phyloP scores from a whole-genome alignment of 2,113 vertebrate genomes.

The Scopus umbretta region DNA sequence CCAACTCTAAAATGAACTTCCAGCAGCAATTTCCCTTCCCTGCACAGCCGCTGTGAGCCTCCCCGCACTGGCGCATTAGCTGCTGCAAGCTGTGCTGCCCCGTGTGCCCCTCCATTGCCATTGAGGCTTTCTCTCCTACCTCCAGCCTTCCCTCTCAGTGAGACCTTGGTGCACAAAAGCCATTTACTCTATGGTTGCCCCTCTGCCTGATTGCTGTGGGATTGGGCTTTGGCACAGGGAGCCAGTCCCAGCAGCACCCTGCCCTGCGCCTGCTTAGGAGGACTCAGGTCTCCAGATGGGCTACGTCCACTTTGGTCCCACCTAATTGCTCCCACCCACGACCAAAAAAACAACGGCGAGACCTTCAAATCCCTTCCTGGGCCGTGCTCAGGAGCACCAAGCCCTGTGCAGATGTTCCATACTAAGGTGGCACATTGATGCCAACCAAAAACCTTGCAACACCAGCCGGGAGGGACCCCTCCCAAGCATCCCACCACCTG shows the following conservation, averaged over 20 bases:
- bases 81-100: background rate
- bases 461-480: background rate
- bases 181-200: background rate
- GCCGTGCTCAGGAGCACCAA: background rate
- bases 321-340: background rate
- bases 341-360: background rate
- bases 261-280: fast-evolving
- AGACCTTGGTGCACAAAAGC: background rate
- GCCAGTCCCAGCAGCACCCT: background rate
- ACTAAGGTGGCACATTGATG: background rate
- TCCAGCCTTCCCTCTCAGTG: background rate
- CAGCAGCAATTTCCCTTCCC: background rate
- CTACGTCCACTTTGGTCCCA: background rate
- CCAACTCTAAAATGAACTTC: background rate
- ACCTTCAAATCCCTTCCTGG: background rate
- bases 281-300: background rate
- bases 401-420: background rate
- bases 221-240: fast-evolving
- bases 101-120: fast-evolving
- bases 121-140: background rate
- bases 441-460: background rate
- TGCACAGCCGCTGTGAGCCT: fast-evolving
- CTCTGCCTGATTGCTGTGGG: background rate
- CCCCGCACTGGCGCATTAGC: background rate
- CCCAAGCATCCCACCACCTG: background rate